phyloP scores from a whole-genome alignment of 2,888 invertebrate genomes.

The Thalpophila matura region DNA sequence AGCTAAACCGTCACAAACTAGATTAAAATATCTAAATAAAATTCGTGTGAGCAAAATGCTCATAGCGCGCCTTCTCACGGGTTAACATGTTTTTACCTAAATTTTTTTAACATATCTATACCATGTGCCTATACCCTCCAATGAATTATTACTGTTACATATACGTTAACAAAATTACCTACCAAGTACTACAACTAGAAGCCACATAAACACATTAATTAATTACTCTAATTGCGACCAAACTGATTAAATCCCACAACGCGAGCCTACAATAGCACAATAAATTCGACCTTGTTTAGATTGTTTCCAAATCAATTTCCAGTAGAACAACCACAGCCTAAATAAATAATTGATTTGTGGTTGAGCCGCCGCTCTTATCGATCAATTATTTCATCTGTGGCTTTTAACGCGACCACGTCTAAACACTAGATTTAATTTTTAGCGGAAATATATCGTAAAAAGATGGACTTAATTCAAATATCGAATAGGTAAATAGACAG shows the following conservation, averaged over 20 bases:
- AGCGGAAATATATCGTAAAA: slow-evolving; percentile 4
- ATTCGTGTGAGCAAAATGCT: no score
- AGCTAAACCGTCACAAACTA: no score
- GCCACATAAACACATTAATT: slow-evolving; percentile 49
- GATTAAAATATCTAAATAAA: no score
- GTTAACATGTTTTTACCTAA: no score
- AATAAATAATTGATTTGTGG: slow-evolving; percentile 66
- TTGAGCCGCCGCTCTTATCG: slow-evolving; percentile 37
- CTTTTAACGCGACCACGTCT: slow-evolving; percentile 35
- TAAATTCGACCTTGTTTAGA: slow-evolving; percentile 60
- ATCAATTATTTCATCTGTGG: slow-evolving; percentile 61
- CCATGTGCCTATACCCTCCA: no score
- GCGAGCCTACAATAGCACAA: slow-evolving; percentile 47
- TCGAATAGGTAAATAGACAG: no score
- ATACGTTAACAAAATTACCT: not conserved
- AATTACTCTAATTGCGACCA: slow-evolving; percentile 52
- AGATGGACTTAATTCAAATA: no score
- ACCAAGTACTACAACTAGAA: slow-evolving; percentile 11
- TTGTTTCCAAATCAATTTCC: slow-evolving; percentile 58
- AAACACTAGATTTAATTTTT: slow-evolving; percentile 26
- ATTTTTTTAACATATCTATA: no score
- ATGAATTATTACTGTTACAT: no score
- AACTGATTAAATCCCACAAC: slow-evolving; percentile 47
- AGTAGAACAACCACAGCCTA: slow-evolving; percentile 54
- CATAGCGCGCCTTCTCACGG: no score